Base-by-base conservation (phyloP, 2,888 invertebrate species). In the Habrosyne pyritoides region DNA sequence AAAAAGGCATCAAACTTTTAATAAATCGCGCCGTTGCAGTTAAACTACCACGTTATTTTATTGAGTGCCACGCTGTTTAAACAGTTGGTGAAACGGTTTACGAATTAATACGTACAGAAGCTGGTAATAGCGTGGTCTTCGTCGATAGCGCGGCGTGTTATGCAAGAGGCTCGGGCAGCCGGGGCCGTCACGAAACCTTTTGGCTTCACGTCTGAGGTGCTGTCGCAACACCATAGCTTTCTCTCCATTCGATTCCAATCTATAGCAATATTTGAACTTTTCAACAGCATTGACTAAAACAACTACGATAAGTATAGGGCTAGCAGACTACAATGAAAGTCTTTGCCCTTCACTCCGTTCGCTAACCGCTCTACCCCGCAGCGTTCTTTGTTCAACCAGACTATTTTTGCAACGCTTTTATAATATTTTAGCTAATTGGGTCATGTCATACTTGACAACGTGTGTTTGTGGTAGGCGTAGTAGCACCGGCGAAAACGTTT, bases 191-290 rank as follows among this genome's bases (percentile, higher is more conserved):
- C 86, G 86, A 86, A 86, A 86, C 86, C 86, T 87, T 84, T 85
- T 79, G 84, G 81, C 82, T 83, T 71, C 73, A 77, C 75, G 75
- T 72, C 75, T 74, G 61, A 73, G 75, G 60, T 61, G 67, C 60
- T 62, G 71, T 88, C 86, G 79, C 87, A 81, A 86, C 83, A 86
- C 84, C 79, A 78, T 80, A 77, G 84, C 90, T 90, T 89, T 90
- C 89, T 87, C 87, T 87, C 87, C 79, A 68, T 67, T 75, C 73
- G 69, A 72, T 70, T 71, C 69, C 68, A 75, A 63, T 61, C 64
- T 66, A 67, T 80, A 77, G 76, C 69, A 75, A 71, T 68, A 68
- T 70, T 76, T 75, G 53, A 61, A 62, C 66, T 73, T 64, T 63
- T 66, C 60, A 24, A 4, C 51, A 47, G 59, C 56, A 64, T 59